A percentile compares a stretch with the other conserved stretches of the same genome.
These are phyloP conservation scores for Chelon labrosus DNA, from an alignment of 2,797 vertebrate genomes.

Conservation along the genomic window DNA sequence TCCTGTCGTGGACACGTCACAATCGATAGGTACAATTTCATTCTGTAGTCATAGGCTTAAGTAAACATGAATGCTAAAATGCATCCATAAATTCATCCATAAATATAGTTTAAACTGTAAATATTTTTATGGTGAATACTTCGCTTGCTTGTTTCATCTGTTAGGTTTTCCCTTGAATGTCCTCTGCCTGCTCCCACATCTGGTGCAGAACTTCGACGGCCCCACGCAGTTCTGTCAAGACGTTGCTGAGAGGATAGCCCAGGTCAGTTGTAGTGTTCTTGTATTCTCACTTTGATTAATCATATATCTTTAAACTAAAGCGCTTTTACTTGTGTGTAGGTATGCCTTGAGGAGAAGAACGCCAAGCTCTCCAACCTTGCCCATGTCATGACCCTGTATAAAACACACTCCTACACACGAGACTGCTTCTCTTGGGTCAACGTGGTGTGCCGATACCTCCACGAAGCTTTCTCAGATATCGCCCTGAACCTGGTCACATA, in stretches of 20 bases:
- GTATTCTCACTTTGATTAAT: neutral
- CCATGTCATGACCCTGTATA: conserved; percentile 98
- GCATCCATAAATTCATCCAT: no score
- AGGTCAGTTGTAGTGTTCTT: conserved; percentile 81
- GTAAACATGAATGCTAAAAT: neutral
- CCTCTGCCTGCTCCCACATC: conserved; percentile 95
- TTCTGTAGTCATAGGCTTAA: neutral
- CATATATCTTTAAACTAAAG: neutral
- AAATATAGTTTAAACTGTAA: neutral
- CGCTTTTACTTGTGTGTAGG: conserved; percentile 77
- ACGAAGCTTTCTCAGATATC: conserved; percentile 94
- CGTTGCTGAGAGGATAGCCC: conserved; percentile 93
- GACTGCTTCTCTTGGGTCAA: conserved; percentile 97
- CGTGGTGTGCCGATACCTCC: conserved; percentile 97
- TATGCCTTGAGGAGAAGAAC: conserved; percentile 97
- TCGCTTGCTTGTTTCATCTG: neutral
- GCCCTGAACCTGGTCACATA: conserved; percentile 96
- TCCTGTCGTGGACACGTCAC: conserved; percentile 95
- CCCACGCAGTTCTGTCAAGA: conserved; percentile 96
- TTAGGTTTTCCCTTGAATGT: conserved; percentile 98
- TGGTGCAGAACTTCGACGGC: conserved; percentile 95
- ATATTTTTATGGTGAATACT: no score
- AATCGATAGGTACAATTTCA: conserved; percentile 89
- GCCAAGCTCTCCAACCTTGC: conserved; percentile 96
- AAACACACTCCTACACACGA: conserved; percentile 96